phyloP scores from a whole-genome alignment of 2,888 invertebrate genomes.

The Mythimna vitellina region DNA sequence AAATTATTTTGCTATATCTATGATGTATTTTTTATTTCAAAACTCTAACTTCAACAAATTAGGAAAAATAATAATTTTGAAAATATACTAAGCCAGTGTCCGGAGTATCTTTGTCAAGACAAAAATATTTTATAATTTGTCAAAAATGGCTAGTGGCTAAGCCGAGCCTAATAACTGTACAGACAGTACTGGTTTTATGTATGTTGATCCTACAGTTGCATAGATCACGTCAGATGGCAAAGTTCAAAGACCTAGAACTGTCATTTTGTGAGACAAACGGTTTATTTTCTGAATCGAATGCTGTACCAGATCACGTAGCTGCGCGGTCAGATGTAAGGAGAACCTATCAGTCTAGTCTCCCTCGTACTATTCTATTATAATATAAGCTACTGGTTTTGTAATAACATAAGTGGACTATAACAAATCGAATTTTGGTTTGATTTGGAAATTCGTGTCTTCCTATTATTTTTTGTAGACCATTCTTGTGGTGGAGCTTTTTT shows the following conservation, averaged over 20 bases:
- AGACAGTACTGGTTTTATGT: conserved; percentile 42
- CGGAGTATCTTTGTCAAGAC: too few relatives aligned
- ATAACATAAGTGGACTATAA: conserved; percentile 3
- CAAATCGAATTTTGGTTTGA: conserved; percentile 33
- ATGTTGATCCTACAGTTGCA: conserved; percentile 40
- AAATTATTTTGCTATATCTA: too few relatives aligned
- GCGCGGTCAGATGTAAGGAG: conserved; percentile 65
- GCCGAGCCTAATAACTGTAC: conserved; percentile 41
- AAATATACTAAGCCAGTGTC: too few relatives aligned
- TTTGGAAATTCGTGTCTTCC: conserved; percentile 17
- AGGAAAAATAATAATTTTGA: too few relatives aligned
- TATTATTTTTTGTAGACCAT: background rate
- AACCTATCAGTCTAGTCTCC: conserved; percentile 40
- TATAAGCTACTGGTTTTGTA: conserved; percentile 32
- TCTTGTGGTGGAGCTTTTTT: conserved; percentile 21
- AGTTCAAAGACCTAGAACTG: conserved; percentile 68
- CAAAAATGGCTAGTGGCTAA: conserved; percentile 4
- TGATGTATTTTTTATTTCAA: too few relatives aligned
- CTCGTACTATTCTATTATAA: conserved; percentile 19
- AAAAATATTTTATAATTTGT: too few relatives aligned
- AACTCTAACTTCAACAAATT: too few relatives aligned
- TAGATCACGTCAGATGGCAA: conserved; percentile 57
- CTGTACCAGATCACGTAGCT: conserved; percentile 69
- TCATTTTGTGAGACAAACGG: conserved; percentile 63
- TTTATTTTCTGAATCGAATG: conserved; percentile 61